These are phyloP conservation scores for Diacarnus erythraeanus DNA, from an alignment of 37 sponge, comb jelly and placozoan species.

Conservation along the genomic window DNA sequence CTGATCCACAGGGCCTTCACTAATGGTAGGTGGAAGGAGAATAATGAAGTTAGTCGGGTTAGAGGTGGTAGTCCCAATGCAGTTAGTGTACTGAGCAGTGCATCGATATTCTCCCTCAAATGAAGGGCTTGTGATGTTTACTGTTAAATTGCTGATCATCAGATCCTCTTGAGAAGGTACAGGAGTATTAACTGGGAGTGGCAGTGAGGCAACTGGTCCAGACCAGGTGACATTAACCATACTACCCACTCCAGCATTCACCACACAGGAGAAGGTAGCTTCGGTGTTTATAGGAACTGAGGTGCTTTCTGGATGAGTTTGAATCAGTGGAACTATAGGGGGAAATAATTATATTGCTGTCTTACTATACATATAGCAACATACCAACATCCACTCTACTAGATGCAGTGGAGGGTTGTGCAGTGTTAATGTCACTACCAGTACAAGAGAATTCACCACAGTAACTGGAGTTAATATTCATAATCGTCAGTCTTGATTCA, in stretches of 20 bases:
- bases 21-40: background rate
- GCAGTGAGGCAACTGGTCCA: slow-evolving; percentile 5
- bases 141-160: slow-evolving; percentile 2
- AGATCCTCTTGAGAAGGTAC: background rate
- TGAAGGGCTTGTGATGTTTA: background rate
- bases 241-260: slow-evolving; percentile 14
- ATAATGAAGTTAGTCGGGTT: background rate
- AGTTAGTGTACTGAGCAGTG: background rate
- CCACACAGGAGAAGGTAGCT: slow-evolving; percentile 21
- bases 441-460: no score
- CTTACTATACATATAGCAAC: no score
- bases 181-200: background rate
- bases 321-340: slow-evolving; percentile 3
- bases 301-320: background rate
- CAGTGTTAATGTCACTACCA: no score
- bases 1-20: background rate
- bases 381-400: no score
- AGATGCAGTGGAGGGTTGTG: no score
- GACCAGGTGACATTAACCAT: slow-evolving; percentile 17
- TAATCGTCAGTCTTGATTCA: no score
- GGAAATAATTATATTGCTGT: no score
- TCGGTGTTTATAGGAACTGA: background rate
- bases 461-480: no score
- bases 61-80: background rate
- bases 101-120: slow-evolving; percentile 8